phyloP scores from a whole-genome alignment of 2,113 vertebrate genomes.

The Takifugu flavidus region DNA sequence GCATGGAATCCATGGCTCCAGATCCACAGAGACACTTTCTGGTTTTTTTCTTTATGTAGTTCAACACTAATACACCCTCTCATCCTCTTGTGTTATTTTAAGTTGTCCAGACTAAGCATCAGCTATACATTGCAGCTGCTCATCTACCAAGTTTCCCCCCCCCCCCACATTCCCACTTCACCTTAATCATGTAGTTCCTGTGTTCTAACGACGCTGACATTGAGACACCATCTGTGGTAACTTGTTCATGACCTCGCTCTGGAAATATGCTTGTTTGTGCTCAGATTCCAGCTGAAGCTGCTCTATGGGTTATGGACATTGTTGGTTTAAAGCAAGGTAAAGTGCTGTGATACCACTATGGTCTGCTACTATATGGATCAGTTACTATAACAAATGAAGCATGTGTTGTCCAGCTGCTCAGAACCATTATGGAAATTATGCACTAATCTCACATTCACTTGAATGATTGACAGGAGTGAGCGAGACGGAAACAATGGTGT shows the following conservation, averaged over 20 bases:
- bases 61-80: too few relatives aligned
- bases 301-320: too few relatives aligned
- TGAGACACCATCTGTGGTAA: conserved; percentile 18
- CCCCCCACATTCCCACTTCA: not conserved
- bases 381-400: conserved; percentile 3
- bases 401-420: conserved; percentile 31
- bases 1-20: too few relatives aligned
- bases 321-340: not conserved
- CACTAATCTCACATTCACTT: conserved; percentile 50
- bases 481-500: not conserved
- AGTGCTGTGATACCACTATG: conserved; percentile 24
- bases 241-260: conserved; percentile 29
- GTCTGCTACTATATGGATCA: conserved; percentile 15
- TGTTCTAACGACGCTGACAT: not conserved
- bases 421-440: conserved; percentile 32
- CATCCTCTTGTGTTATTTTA: too few relatives aligned
- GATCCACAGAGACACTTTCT: too few relatives aligned
- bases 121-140: too few relatives aligned
- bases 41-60: too few relatives aligned
- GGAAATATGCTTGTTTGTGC: conserved; percentile 23
- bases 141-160: not conserved
- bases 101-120: too few relatives aligned
- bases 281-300: too few relatives aligned
- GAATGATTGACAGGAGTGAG: conserved; percentile 49
- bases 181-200: not conserved